Evolutionary conservation across 2,797 vertebrate genomes (phyloP).

Genomic region (Semaprochilodus insignis): DNA sequence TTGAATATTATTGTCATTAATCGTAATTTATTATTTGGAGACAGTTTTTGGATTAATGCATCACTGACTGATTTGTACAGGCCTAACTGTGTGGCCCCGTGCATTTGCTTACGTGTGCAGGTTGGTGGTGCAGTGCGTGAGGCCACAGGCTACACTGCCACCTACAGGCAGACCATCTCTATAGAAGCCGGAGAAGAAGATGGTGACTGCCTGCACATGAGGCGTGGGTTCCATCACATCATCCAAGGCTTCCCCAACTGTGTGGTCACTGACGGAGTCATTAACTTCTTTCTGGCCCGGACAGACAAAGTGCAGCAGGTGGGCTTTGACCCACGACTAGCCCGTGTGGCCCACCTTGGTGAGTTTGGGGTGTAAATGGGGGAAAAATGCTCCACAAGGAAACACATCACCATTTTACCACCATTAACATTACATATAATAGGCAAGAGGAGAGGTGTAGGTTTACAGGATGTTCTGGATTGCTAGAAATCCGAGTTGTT

Average conservation of each 20-base stretch:
- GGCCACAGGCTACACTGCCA: slow-evolving; percentile 86
- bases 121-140: slow-evolving; percentile 92
- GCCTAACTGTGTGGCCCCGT: no score
- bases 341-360: slow-evolving; percentile 90
- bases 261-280: slow-evolving; percentile 91
- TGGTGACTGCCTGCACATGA: slow-evolving; percentile 87
- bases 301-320: slow-evolving; percentile 91
- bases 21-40: no score
- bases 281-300: slow-evolving; percentile 95
- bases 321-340: slow-evolving; percentile 90
- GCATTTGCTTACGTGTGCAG: slow-evolving; percentile 68
- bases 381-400: no score
- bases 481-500: no score
- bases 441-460: no score
- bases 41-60: no score
- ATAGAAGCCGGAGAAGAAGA: slow-evolving; percentile 83
- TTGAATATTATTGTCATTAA: no score
- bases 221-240: slow-evolving; percentile 85
- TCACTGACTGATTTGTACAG: no score
- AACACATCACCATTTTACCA: no score
- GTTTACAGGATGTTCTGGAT: no score
- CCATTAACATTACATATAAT: no score
- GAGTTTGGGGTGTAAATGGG: slow-evolving; percentile 65
- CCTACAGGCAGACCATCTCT: slow-evolving; percentile 88
- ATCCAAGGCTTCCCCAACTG: slow-evolving; percentile 90